Percentiles rank a stretch among this genome's conserved stretches.
phyloP scores from a whole-genome alignment of 2,888 invertebrate species.

The Erebia epiphron region DNA sequence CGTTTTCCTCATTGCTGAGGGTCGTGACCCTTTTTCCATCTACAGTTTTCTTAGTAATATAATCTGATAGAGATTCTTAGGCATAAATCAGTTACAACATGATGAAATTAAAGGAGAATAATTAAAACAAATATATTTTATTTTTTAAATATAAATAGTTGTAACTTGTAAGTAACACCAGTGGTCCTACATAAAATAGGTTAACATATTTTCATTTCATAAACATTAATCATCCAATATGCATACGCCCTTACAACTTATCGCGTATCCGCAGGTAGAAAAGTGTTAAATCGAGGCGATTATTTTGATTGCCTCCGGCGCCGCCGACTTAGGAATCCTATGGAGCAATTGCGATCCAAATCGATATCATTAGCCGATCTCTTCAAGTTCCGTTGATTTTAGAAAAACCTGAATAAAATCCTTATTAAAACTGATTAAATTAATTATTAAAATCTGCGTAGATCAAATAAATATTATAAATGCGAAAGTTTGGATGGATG shows the following conservation, averaged over 20 bases:
- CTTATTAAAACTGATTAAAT: conserved; percentile 6
- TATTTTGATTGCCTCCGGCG: conserved; percentile 64
- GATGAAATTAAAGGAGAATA: too few species aligned
- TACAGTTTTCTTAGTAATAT: too few species aligned
- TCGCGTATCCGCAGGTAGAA: conserved; percentile 64
- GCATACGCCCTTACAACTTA: conserved; percentile 45
- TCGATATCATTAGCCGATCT: conserved; percentile 45
- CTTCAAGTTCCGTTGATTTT: background rate
- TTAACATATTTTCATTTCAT: background rate
- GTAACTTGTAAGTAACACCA: too few species aligned
- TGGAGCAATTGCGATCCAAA: conserved; percentile 67
- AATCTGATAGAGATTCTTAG: too few species aligned
- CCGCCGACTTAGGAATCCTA: conserved; percentile 64
- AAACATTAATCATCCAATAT: background rate
- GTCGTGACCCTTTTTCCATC: too few species aligned
- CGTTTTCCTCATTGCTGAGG: too few species aligned
- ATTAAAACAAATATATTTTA: too few species aligned
- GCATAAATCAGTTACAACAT: too few species aligned
- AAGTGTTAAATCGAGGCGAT: conserved; percentile 78
- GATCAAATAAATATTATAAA: too few species aligned
- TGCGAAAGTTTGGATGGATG: too few species aligned
- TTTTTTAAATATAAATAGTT: too few species aligned
- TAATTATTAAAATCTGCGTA: background rate
- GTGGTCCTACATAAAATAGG: background rate
- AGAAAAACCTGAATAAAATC: conserved; percentile 10